Base-by-base conservation (phyloP, 2,113 vertebrate genomes). In the Colius striatus region DNA sequence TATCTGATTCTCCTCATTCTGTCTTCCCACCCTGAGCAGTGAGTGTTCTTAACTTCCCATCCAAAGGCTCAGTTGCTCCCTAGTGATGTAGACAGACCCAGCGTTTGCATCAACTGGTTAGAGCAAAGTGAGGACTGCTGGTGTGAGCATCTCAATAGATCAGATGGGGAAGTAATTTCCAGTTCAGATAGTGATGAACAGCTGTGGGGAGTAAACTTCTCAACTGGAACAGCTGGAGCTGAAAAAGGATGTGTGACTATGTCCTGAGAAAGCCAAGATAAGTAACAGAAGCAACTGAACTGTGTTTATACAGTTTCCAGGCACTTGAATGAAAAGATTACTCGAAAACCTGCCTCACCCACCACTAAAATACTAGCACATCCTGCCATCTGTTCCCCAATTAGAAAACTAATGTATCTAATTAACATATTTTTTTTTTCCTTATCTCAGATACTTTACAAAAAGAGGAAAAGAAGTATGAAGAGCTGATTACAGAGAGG, bases 21-120 rank as follows among this genome's bases (percentile, higher is more conserved):
- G 5, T 55, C 15, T 89, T 79, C 34, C 32, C 20, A 30, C 1
- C 10, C 21, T 0, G 0, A 38, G 26, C 16, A 1, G 1, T 30
- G 23, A 86, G 41, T 14, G 5, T 16, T 65, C 60, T 47, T 6
- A 8, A 15, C 13, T 41, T 83, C 48, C 32, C 45, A 48, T 7
- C 17, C 32, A 10, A 10, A 27, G 30, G 22, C 27, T 90, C 11
- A 13, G 16, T 30, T 5, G 1, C 10, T 66, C 61, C 57, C 34
- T 76, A 73, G 26, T 8, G 21, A 41, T 32, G 36, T 10, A 57
- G 18, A 41, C 7, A 61, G 16, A 18, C 8, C 27, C 45, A 79
- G 57, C 13, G 22, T 23, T 82, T 65, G 13, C 30, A 61, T 19
- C 6, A 4, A 8, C 57, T 41, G 23, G 26, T 45, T 34, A 29